Evolutionary conservation across 2,797 vertebrate species (phyloP), one percentile per base, ranked within the genome.

Genomic region (Mormyrus proboscirostris): DNA sequence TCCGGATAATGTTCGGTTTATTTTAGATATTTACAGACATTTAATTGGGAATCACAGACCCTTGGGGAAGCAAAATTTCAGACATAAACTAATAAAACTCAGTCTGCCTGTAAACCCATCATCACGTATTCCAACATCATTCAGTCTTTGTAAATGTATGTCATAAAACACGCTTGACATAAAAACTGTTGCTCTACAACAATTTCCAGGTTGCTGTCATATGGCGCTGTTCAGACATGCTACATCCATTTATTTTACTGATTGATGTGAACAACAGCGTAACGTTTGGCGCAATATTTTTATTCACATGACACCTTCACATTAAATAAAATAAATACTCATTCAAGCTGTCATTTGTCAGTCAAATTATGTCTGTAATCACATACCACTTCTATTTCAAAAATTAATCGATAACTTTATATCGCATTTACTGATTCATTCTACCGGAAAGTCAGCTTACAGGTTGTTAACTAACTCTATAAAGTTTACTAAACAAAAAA

Each of bases 1-100:
- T 53, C 83, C 12, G 9, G 19, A 53, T 53, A 86, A 53, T 41
- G 53, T 59, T 87, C 25, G 29, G 90, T 91, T 79, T 84, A 25
- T 82, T 88, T 95, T 95, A 96, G 95, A 95, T 96, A 96, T 95
- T 90, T 93, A 88, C 73, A 92, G 89, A 92, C 91, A 91, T 90
- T 90, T 92, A 92, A 93, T 89, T 62, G 83, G 91, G 89, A 91
- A 83, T 57, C 88, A 87, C 29, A 16, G 79, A 89, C 85, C 90
- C 90, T 92, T 92, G 88, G 84, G 92, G 92, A 90, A 90, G 5
- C 89, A 93, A 89, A 38, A 85, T 87, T 88, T 82, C 92, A 93
- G 92, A 93, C 90, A 89, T 29, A 79, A 93, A 94, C 94, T 94
- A 91, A 95, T 95, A 95, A 91, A 96, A 95, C 93, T 95, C 93